phyloP scores from a whole-genome alignment of 2,113 vertebrate species.

The Syngnathus scovelli region DNA sequence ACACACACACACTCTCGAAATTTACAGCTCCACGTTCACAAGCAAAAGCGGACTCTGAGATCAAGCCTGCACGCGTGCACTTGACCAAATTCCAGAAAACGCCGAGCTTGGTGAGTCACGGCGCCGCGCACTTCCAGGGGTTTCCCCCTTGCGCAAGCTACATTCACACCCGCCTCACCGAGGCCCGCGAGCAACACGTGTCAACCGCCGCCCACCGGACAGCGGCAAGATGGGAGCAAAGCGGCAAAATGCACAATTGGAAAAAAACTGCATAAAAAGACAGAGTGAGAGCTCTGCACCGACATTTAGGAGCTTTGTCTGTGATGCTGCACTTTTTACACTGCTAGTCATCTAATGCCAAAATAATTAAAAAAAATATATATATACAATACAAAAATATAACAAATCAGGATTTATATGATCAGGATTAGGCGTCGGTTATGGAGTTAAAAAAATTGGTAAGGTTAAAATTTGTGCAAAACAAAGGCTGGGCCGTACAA shows the following conservation, averaged over 20 bases:
- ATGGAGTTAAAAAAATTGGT: neutral
- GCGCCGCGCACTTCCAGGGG: constrained; percentile 52
- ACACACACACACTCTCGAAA: neutral
- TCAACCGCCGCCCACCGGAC: constrained; percentile 16
- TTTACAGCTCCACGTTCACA: constrained; percentile 23
- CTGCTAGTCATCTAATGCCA: too few relatives aligned
- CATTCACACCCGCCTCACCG: constrained; percentile 46
- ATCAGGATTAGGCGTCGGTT: too few relatives aligned
- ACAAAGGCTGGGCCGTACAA: constrained; percentile 30
- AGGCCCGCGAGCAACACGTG: constrained; percentile 39
- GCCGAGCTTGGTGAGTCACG: constrained; percentile 64
- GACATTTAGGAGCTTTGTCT: too few relatives aligned
- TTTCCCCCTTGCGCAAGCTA: constrained; percentile 43
- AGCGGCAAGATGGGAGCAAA: neutral
- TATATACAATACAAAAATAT: too few relatives aligned
- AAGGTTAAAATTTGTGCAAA: neutral
- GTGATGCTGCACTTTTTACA: too few relatives aligned
- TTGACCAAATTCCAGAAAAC: constrained; percentile 67
- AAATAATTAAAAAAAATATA: too few relatives aligned
- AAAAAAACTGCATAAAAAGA: neutral
- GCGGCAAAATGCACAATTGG: neutral
- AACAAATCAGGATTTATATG: too few relatives aligned
- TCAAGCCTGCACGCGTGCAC: constrained; percentile 42
- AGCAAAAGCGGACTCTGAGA: constrained; percentile 58
- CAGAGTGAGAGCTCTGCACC: too few relatives aligned